phyloP scores from a whole-genome alignment of 2,888 invertebrate genomes.

The Laothoe populi region DNA sequence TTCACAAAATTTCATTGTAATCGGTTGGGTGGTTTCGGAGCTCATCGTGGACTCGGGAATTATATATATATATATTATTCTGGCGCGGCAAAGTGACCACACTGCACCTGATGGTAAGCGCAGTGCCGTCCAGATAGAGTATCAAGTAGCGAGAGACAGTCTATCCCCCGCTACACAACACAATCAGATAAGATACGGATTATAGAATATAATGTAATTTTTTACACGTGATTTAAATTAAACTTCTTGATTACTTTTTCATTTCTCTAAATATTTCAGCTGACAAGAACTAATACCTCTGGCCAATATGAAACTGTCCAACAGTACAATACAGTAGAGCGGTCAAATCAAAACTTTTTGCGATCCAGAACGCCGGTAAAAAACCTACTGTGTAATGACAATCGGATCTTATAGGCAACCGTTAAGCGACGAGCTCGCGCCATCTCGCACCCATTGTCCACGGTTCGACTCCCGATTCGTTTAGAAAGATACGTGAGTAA shows the following conservation, averaged over 20 bases:
- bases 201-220: too few species aligned
- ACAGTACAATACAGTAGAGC: slow-evolving; percentile 38
- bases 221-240: too few species aligned
- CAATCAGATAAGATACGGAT: too few species aligned
- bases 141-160: too few species aligned
- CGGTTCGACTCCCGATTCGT: slow-evolving; percentile 49
- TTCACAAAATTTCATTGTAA: too few species aligned
- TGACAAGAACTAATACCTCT: not conserved
- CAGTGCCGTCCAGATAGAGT: too few species aligned
- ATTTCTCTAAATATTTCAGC: not conserved
- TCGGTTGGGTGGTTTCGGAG: too few species aligned
- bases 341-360: slow-evolving; percentile 63
- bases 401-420: slow-evolving; percentile 61
- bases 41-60: too few species aligned
- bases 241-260: not conserved
- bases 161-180: too few species aligned
- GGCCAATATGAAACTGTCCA: slow-evolving; percentile 33
- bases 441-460: slow-evolving; percentile 57
- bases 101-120: too few species aligned
- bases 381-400: slow-evolving; percentile 68
- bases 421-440: slow-evolving; percentile 54
- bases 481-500: slow-evolving; percentile 31
- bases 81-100: too few species aligned
- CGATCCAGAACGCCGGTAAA: slow-evolving; percentile 60
- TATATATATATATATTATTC: too few species aligned